Conservation (phyloP, 92 coral and sea anemone species). For the Paragorgia papillata region DNA sequence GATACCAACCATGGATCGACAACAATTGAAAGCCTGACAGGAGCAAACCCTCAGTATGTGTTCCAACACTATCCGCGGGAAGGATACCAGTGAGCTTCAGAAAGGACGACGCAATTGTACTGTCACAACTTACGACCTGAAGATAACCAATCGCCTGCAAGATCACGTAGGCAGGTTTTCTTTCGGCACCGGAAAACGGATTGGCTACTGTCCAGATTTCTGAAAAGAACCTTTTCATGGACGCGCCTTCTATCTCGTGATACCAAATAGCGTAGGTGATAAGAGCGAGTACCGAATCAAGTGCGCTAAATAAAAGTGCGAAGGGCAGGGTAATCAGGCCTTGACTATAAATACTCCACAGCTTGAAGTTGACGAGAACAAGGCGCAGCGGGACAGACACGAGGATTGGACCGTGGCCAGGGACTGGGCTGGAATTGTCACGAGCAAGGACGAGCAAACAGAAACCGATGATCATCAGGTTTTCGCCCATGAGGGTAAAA, state of each 20-base stretch:
- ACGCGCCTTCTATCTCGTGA: constrained; percentile 41
- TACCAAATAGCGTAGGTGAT: constrained; percentile 50
- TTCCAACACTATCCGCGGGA: constrained; percentile 31
- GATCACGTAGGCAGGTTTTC: not conserved
- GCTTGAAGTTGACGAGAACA: not conserved
- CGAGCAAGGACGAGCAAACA: constrained; percentile 30
- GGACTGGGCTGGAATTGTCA: constrained; percentile 10
- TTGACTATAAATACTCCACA: constrained; percentile 25
- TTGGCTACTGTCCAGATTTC: constrained; percentile 32
- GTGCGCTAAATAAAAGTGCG: constrained; percentile 1
- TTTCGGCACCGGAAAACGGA: not conserved
- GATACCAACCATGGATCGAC: constrained; percentile 46
- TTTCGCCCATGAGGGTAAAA: constrained; percentile 10
- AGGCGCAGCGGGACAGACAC: constrained; percentile 48
- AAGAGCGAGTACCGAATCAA: constrained; percentile 47
- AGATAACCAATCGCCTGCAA: not conserved
- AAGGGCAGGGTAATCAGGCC: constrained; percentile 32
- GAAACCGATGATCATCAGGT: constrained; percentile 48
- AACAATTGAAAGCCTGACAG: constrained; percentile 6
- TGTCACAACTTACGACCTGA: too few species aligned
- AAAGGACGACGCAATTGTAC: too few species aligned
- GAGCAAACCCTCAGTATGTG: constrained; percentile 28
- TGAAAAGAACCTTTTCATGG: constrained; percentile 21
- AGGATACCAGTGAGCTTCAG: not conserved
- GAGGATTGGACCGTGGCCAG: constrained; percentile 46